These are phyloP conservation scores for Himalopsyche japonica DNA, from an alignment of 2,888 invertebrate species.

Conservation along the genomic window DNA sequence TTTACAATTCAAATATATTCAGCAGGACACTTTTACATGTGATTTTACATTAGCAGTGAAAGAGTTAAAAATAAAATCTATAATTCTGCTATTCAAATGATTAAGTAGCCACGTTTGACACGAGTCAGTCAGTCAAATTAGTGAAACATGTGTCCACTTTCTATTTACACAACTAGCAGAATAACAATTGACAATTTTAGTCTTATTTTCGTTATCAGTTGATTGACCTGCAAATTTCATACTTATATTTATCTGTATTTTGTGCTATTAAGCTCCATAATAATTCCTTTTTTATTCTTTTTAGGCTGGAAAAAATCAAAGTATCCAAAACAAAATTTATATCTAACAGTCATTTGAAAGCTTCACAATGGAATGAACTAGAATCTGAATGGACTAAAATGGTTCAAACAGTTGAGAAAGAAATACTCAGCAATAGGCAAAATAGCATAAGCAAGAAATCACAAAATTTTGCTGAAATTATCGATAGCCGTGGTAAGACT, in stretches of 20 bases:
- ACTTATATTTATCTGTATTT: background rate
- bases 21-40: too few relatives aligned
- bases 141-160: too few relatives aligned
- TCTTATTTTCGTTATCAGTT: background rate
- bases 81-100: too few relatives aligned
- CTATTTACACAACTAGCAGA: too few relatives aligned
- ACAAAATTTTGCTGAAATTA: background rate
- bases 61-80: too few relatives aligned
- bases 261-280: too few relatives aligned
- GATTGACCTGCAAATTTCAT: background rate
- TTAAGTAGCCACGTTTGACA: too few relatives aligned
- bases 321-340: constrained; percentile 61
- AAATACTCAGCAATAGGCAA: background rate
- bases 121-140: too few relatives aligned
- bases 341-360: constrained; percentile 62
- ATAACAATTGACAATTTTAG: too few relatives aligned
- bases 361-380: constrained; percentile 64
- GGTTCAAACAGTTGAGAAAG: constrained; percentile 9
- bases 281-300: constrained; percentile 35
- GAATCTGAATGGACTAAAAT: constrained; percentile 63
- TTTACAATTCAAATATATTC: too few relatives aligned
- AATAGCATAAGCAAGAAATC: background rate
- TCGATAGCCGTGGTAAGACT: background rate
- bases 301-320: constrained; percentile 61
- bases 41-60: too few relatives aligned